Evolutionary conservation across 2,797 vertebrate genomes (phyloP).

Genomic region (Poeciliopsis presidionis): DNA sequence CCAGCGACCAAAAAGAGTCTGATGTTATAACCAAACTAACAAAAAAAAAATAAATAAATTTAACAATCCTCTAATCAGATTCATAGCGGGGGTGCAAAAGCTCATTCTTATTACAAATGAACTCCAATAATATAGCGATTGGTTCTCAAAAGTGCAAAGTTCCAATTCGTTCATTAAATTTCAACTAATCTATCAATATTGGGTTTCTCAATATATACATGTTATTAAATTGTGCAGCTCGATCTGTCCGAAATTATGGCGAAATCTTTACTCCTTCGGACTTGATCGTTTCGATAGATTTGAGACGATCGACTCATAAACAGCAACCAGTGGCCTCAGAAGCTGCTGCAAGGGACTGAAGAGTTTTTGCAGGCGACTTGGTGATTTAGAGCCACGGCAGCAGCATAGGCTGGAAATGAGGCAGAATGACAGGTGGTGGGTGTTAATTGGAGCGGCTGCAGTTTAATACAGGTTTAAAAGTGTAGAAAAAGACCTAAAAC

Average conservation of each 20-base stretch:
- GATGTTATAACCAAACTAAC: neutral
- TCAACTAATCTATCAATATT: neutral
- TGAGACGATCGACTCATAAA: neutral
- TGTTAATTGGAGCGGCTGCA: slow-evolving; percentile 56
- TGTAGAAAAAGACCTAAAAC: slow-evolving; percentile 35
- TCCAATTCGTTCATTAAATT: neutral
- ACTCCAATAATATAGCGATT: neutral
- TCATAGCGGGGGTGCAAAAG: neutral
- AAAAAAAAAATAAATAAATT: no score
- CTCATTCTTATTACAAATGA: neutral
- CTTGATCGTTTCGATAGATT: neutral
- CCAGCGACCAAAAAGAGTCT: neutral
- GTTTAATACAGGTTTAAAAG: slow-evolving; percentile 62
- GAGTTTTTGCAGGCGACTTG: slow-evolving; percentile 35
- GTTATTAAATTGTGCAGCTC: neutral
- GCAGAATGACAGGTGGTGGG: slow-evolving; percentile 55
- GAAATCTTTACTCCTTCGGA: neutral
- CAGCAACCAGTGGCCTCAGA: neutral
- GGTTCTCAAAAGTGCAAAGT: neutral
- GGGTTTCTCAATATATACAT: neutral
- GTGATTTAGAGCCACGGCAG: slow-evolving; percentile 24
- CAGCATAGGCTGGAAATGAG: slow-evolving; percentile 50
- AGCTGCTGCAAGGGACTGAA: neutral
- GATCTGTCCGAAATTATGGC: neutral
- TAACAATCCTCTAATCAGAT: neutral